Evolutionary conservation across 2,888 invertebrate genomes (phyloP).

Genomic region (Dastarcus helophoroides): DNA sequence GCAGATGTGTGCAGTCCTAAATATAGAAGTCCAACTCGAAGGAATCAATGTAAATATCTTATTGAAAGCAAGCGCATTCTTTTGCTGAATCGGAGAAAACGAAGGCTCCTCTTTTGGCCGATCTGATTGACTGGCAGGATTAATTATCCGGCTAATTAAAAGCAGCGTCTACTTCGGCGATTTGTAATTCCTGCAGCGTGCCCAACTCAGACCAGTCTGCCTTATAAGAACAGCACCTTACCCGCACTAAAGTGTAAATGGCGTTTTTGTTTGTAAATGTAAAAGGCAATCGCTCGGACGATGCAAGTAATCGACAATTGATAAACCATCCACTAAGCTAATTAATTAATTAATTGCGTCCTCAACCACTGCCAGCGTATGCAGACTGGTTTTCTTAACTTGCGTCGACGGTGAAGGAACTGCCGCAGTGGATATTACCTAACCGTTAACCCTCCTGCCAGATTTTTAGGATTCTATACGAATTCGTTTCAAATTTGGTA

Average conservation of each 20-base stretch:
- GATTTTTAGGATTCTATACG: too few relatives aligned
- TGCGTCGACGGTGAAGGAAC: constrained; percentile 21
- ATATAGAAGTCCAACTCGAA: too few relatives aligned
- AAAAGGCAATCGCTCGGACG: constrained; percentile 27
- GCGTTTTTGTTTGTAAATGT: constrained; percentile 30
- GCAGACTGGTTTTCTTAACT: constrained; percentile 25
- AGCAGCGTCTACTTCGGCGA: constrained; percentile 25
- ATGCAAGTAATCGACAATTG: constrained; percentile 35
- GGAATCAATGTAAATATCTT: too few relatives aligned
- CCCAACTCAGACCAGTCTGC: constrained; percentile 23
- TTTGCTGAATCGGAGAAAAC: constrained; percentile 8
- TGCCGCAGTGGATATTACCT: constrained; percentile 10
- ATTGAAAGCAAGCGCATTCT: constrained; percentile 1
- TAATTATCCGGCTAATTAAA: constrained; percentile 36
- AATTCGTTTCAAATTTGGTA: too few relatives aligned
- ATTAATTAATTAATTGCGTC: constrained; percentile 34
- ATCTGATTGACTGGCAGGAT: constrained; percentile 36
- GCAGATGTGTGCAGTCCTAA: too few relatives aligned
- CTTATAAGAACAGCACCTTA: constrained; percentile 28
- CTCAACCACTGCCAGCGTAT: constrained; percentile 23
- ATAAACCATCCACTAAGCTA: constrained; percentile 33
- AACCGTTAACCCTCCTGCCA: too few relatives aligned
- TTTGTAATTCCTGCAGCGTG: constrained; percentile 31
- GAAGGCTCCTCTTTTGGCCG: constrained; percentile 25
- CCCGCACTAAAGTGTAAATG: constrained; percentile 36